phyloP scores from a whole-genome alignment of 2,888 invertebrate genomes.

The Acanthopleura granulata region DNA sequence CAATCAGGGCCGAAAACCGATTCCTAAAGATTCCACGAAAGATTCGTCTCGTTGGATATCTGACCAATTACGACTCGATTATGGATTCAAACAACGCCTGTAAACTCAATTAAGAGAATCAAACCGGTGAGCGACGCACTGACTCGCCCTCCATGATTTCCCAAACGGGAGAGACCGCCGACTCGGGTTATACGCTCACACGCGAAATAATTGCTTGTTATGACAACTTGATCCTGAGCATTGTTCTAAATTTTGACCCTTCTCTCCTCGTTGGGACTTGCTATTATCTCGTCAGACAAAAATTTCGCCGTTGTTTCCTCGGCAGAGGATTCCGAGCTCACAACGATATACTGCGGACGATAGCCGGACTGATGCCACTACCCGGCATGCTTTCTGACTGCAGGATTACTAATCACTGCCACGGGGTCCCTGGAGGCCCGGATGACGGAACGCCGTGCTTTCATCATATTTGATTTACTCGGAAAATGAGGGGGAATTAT shows the following conservation, averaged over 20 bases:
- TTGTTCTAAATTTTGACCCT: neutral
- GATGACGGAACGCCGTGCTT: neutral
- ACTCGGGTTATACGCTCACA: neutral
- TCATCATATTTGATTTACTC: conserved; percentile 1
- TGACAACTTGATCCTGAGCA: neutral
- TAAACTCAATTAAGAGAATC: conserved; percentile 1
- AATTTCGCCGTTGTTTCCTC: neutral
- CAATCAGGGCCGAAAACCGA: conserved; percentile 1
- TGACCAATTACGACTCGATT: neutral
- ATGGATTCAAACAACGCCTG: conserved; percentile 12
- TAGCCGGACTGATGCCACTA: too few relatives aligned
- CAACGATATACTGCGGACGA: too few relatives aligned
- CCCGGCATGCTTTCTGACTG: too few relatives aligned
- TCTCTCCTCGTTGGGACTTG: neutral
- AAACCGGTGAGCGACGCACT: neutral
- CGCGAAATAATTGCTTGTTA: conserved; percentile 8
- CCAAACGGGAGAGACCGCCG: neutral
- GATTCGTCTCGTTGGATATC: conserved; percentile 3
- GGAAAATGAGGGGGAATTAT: neutral
- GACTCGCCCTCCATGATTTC: neutral
- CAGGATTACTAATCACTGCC: conserved; percentile 1
- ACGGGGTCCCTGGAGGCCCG: neutral
- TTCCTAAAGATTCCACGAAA: conserved; percentile 4
- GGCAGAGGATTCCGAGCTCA: too few relatives aligned
- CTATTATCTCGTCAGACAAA: neutral